Evolutionary conservation across 1,140 invertebrate genomes (phyloP), one percentile per base, ranked within the genome.

Genomic region (Triops cancriformis): DNA sequence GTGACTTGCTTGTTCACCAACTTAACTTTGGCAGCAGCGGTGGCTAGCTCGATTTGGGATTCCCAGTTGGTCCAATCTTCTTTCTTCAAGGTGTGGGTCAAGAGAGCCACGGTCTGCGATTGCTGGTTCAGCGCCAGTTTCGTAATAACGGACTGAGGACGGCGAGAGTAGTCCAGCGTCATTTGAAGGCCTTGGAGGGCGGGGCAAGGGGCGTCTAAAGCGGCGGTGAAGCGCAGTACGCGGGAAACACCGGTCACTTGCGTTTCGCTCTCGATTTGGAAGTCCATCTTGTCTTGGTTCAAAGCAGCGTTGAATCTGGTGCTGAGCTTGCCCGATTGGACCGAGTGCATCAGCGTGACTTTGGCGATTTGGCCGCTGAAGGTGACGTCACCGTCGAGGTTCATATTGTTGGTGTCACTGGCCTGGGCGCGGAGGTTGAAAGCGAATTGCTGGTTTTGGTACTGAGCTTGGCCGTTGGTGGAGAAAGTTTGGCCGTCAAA

Each of bases 21-120:
- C 12, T 28, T 51, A 1, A 79, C 12, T 11, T 75, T 73, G 14
- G 26, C 27, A 14, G 51, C 72, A 14, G 78, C 45, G 5, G 74
- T 76, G 26, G 27, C 18, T 0, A 79, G 14, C 74, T 76, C 75
- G 18, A 79, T 1, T 10, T 45, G 31, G 45, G 43, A 76, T 5
- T 43, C 78, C 78, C 78, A 79, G 74, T 76, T 79, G 77, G 45
- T 18, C 26, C 31, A 6, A 26, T 79, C 72, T 31, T 27, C 1
- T 11, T 72, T 42, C 23, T 76, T 64, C n/a, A 79, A 18, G 23
- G 72, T 75, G 51, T 79, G 78, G 14, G 72, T 43, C 43, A 79
- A 23, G 45, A 41, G 26, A 73, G 76, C 43, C 7, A 73, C 51
- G 9, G 28, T 31, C 26, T 76, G 37, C 18, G 28, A 31, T 42